Percentiles rank a stretch among this genome's conserved stretches.
phyloP scores from a whole-genome alignment of 2,888 invertebrate species.

The Germaria angustata region DNA sequence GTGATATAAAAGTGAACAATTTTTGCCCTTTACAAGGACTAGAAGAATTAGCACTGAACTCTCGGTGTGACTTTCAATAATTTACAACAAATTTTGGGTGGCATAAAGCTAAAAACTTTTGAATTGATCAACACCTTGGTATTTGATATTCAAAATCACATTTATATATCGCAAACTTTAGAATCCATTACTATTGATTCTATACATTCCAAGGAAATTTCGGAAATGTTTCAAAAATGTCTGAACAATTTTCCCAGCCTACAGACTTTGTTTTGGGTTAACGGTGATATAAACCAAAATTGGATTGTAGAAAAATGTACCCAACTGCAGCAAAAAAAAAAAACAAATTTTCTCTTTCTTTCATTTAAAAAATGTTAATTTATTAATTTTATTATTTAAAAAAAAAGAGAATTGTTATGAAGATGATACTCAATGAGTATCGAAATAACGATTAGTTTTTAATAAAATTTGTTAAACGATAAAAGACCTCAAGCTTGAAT shows the following conservation, averaged over 20 bases:
- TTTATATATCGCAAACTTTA: constrained; percentile 31
- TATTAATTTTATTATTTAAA: too few relatives aligned
- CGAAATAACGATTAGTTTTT: too few relatives aligned
- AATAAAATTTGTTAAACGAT: too few relatives aligned
- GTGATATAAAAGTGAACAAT: constrained; percentile 33
- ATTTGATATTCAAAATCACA: constrained; percentile 18
- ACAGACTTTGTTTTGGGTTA: constrained; percentile 18
- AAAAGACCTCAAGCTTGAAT: too few relatives aligned
- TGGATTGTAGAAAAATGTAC: constrained; percentile 56
- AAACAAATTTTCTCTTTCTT: too few relatives aligned
- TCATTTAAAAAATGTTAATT: too few relatives aligned
- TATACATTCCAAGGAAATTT: constrained; percentile 14
- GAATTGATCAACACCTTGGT: constrained; percentile 30
- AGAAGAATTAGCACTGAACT: background rate
- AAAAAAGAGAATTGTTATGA: too few relatives aligned
- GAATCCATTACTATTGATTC: constrained; percentile 48
- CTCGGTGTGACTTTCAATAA: constrained; percentile 41
- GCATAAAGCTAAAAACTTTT: constrained; percentile 29
- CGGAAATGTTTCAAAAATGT: constrained; percentile 54
- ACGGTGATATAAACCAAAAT: constrained; percentile 43
- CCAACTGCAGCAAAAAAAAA: constrained; percentile 1
- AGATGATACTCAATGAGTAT: too few relatives aligned
- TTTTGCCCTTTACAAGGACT: constrained; percentile 21
- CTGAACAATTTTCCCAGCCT: constrained; percentile 40
- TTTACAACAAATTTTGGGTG: constrained; percentile 56